Conservation (phyloP, 1,140 invertebrate species). For the Drosophila arizonae region DNA sequence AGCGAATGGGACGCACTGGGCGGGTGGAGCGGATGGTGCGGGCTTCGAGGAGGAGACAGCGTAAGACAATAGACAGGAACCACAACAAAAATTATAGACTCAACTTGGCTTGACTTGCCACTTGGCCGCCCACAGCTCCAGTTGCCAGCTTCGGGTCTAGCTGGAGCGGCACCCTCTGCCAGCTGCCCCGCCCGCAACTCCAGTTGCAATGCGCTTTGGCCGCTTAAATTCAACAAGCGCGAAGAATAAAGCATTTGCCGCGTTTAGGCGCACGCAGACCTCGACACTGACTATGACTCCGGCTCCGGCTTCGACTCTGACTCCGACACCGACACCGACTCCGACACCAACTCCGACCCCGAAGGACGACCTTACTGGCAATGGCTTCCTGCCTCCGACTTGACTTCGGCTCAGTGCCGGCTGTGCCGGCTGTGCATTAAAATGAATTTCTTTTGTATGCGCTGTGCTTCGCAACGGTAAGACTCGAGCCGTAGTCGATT, state of each 20-base stretch:
- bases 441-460: constrained; percentile 74
- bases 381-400: constrained; percentile 9
- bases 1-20: constrained; percentile 9
- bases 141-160: constrained; percentile 6
- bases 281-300: constrained; percentile 36
- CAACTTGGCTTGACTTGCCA: constrained; percentile 64
- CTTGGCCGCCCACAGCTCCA: constrained; percentile 50
- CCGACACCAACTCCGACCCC: constrained; percentile 10
- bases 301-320: neutral
- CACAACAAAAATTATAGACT: constrained; percentile 80
- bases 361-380: constrained; percentile 14
- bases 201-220: constrained; percentile 64
- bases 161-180: no score
- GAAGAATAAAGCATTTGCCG: constrained; percentile 58
- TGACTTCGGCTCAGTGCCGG: neutral
- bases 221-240: constrained; percentile 63
- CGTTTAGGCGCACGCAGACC: constrained; percentile 74
- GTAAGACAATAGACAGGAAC: constrained; percentile 80
- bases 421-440: constrained; percentile 61
- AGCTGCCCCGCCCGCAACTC: constrained; percentile 7
- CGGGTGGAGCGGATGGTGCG: neutral
- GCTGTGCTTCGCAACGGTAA: constrained; percentile 33
- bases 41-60: constrained; percentile 23
- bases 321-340: neutral
- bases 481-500: constrained; percentile 52